Evolutionary conservation across 1,140 invertebrate genomes (phyloP).

Genomic region (Argopecten irradians): DNA sequence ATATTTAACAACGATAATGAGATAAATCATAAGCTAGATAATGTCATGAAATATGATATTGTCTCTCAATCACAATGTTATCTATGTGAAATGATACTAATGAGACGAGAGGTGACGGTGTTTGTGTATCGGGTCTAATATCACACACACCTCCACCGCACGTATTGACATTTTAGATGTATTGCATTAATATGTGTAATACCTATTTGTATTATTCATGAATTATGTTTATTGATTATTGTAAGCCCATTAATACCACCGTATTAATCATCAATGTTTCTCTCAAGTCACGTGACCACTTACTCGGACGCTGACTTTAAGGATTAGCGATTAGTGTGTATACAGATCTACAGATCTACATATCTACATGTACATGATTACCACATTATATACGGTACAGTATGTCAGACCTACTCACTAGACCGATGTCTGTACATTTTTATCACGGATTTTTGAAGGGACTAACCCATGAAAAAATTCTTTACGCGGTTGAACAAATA

Average conservation of each 20-base stretch:
- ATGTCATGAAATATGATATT: background rate
- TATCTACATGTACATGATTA: no score
- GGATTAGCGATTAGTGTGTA: no score
- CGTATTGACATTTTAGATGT: background rate
- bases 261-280: background rate
- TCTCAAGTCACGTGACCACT: background rate
- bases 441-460: no score
- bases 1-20: background rate
- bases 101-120: background rate
- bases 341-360: no score
- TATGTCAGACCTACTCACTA: no score
- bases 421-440: no score
- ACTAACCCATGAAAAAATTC: no score
- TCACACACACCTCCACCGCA: background rate
- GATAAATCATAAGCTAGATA: background rate
- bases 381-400: no score
- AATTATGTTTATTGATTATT: background rate
- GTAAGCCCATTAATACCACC: background rate
- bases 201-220: background rate
- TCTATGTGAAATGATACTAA: background rate
- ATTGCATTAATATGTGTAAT: background rate
- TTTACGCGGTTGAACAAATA: no score
- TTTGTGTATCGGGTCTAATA: background rate
- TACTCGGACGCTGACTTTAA: background rate
- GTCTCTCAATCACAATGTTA: no score